phyloP scores from a whole-genome alignment of 2,797 vertebrate genomes.

The Mustela erminea region DNA sequence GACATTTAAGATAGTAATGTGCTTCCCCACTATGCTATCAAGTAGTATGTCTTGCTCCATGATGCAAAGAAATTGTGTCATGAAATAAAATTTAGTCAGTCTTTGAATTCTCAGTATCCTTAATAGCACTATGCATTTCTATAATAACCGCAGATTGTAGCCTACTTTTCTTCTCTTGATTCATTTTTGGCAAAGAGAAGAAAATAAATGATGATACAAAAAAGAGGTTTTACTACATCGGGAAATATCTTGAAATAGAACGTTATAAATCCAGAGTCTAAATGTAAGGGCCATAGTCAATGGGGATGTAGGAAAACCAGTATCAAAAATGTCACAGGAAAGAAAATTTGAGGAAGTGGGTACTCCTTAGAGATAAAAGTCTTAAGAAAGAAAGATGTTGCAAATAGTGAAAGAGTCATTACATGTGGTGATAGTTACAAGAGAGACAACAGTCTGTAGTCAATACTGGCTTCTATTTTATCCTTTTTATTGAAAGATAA shows the following conservation, averaged over 20 bases:
- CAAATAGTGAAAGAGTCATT: not conserved
- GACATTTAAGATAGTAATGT: not conserved
- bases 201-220: slow-evolving; percentile 44
- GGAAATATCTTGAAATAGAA: slow-evolving; percentile 33
- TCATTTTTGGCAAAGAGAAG: slow-evolving; percentile 37
- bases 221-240: not conserved
- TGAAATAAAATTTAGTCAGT: slow-evolving; percentile 6
- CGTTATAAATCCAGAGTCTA: not conserved
- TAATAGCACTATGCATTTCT: slow-evolving; percentile 24
- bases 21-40: not conserved
- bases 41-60: not conserved
- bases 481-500: not conserved
- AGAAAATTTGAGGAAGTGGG: not conserved
- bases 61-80: not conserved
- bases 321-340: not conserved
- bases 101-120: slow-evolving; percentile 33
- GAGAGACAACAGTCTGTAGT: not conserved
- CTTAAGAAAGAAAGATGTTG: not conserved
- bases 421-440: not conserved
- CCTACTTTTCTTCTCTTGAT: not conserved
- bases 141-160: not conserved
- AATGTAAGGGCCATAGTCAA: not conserved
- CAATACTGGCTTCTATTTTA: not conserved
- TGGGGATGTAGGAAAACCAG: not conserved
- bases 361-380: not conserved